Evolutionary conservation across 2,113 vertebrate species (phyloP).

Genomic region (Microtus oregoni): DNA sequence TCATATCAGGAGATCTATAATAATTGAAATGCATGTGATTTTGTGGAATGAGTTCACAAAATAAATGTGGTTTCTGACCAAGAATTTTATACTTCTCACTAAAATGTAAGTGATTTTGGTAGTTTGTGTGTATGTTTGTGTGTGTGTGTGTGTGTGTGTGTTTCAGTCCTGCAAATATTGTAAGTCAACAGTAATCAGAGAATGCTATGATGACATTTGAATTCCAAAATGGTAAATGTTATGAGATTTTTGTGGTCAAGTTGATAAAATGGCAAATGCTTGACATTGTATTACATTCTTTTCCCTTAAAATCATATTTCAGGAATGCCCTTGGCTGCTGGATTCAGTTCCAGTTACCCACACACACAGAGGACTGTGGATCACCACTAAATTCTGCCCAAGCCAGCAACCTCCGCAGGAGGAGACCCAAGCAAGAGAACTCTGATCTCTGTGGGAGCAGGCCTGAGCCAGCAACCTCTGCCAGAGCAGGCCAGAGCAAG

Average conservation of each 20-base stretch:
- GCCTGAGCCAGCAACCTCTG: too few relatives aligned
- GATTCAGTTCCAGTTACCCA: too few relatives aligned
- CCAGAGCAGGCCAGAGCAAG: too few relatives aligned
- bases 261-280: constrained; percentile 44
- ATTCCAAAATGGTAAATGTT: neutral
- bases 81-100: neutral
- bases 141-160: neutral
- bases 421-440: too few relatives aligned
- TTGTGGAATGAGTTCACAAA: neutral
- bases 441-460: too few relatives aligned
- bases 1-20: neutral
- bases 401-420: too few relatives aligned
- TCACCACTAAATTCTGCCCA: too few relatives aligned
- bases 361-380: too few relatives aligned
- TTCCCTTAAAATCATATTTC: constrained; percentile 10
- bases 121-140: too few relatives aligned
- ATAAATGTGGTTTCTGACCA: neutral
- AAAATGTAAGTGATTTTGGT: neutral
- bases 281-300: neutral
- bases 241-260: neutral
- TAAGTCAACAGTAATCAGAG: neutral
- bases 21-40: neutral
- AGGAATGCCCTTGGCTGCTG: neutral
- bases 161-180: neutral
- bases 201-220: neutral